Conservation (phyloP, 2,113 vertebrate genomes). For the Willisornis vidua region DNA sequence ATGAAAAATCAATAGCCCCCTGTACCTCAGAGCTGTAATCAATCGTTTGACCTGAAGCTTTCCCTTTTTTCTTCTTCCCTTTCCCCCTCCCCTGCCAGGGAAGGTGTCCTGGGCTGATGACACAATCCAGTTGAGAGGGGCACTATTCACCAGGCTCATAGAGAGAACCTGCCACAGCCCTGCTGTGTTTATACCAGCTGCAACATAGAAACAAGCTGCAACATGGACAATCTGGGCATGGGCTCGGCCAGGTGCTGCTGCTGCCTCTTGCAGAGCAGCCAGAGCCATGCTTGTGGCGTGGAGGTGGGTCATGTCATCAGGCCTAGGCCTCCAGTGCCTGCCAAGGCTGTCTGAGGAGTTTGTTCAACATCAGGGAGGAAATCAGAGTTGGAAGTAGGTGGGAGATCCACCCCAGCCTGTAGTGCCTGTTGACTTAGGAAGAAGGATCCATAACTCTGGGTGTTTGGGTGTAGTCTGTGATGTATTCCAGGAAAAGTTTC, state of each 20-base stretch:
- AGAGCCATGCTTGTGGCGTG: neutral
- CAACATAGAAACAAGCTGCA: no score
- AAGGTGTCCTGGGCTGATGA: neutral
- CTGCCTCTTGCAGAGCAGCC: neutral
- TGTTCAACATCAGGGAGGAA: neutral
- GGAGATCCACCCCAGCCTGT: neutral
- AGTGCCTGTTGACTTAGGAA: neutral
- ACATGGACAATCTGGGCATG: neutral
- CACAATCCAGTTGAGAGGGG: slow-evolving; percentile 44
- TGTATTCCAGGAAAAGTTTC: neutral
- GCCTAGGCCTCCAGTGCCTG: neutral
- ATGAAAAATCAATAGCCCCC: slow-evolving; percentile 94
- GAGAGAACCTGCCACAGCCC: slow-evolving; percentile 1
- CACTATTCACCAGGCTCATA: neutral
- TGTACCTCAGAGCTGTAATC: slow-evolving; percentile 78
- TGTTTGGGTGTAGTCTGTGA: neutral
- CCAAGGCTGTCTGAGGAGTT: neutral
- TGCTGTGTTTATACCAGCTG: neutral
- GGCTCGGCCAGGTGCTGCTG: neutral
- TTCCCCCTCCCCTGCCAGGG: neutral
- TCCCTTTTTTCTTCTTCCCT: slow-evolving; percentile 23
- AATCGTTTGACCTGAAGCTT: slow-evolving; percentile 78
- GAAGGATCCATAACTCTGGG: neutral
- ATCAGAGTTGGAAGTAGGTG: neutral
- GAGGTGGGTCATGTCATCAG: neutral